Base-by-base conservation (phyloP, 2,888 invertebrate species). In the Stictocephala bisonia region DNA sequence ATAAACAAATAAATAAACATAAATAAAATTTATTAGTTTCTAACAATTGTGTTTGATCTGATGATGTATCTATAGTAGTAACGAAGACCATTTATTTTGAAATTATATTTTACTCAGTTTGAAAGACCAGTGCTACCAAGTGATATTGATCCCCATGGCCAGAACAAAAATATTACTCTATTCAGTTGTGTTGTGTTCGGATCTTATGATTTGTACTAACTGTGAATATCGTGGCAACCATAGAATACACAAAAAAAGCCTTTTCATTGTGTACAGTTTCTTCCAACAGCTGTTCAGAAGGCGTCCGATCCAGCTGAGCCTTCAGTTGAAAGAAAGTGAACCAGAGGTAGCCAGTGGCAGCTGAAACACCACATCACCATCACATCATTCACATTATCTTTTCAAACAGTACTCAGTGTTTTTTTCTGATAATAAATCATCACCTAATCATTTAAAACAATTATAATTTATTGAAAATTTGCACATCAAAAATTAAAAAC, bases 141-240 rank as follows among this genome's bases (percentile, higher is more conserved):
- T n/a, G n/a, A n/a, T n/a, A n/a, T n/a, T n/a, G n/a, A n/a, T n/a
- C n/a, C n/a, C n/a, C n/a, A n/a, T n/a, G n/a, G n/a, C n/a, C n/a
- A n/a, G n/a, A n/a, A n/a, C n/a, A n/a, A n/a, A n/a, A n/a, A n/a
- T n/a, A n/a, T n/a, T n/a, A n/a, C n/a, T n/a, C n/a, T n/a, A n/a
- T n/a, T n/a, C n/a, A n/a, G n/a, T n/a, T n/a, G n/a, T n/a, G n/a
- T n/a, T n/a, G n/a, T n/a, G n/a, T n/a, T n/a, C n/a, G n/a, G n/a
- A n/a, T n/a, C 11, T 35, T 35, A 9, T 35, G 35, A 1, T 29
- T 15, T 9, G 3, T 79, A 86, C 88, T 88, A 86, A 96, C 94
- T 80, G 96, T 96, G 75, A 96, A 90, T 77, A 96, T 86, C 35
- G 96, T 94, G 20, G 96, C 94, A 78, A 95, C 86, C 78, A 97